These are phyloP conservation scores for Hydropotes inermis DNA, from an alignment of 2,113 vertebrate species.

Conservation along the genomic window DNA sequence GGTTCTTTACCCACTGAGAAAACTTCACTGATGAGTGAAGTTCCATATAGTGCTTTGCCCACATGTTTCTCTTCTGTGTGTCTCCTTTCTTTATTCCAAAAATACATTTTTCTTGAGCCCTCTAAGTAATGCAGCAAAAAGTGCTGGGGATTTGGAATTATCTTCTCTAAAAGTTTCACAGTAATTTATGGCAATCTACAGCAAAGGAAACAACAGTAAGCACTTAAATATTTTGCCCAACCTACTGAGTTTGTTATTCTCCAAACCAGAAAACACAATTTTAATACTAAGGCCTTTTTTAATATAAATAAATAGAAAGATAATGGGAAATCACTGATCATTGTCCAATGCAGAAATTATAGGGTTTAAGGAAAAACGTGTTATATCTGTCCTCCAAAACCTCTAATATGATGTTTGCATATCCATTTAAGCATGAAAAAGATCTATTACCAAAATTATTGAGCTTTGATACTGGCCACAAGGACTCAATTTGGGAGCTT, in stretches of 20 bases:
- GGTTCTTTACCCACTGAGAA: neutral
- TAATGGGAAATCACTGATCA: neutral
- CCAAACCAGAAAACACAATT: neutral
- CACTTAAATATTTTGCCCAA: slow-evolving; percentile 25
- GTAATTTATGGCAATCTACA: neutral
- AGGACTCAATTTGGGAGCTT: neutral
- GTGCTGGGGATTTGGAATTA: neutral
- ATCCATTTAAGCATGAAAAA: neutral
- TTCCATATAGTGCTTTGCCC: neutral
- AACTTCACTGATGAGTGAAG: neutral
- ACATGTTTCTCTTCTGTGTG: neutral
- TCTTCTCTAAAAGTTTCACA: neutral
- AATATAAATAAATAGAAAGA: slow-evolving; percentile 28
- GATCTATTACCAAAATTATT: slow-evolving; percentile 34
- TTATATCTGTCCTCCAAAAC: neutral
- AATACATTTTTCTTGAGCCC: neutral
- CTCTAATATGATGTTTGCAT: neutral
- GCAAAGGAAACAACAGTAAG: neutral
- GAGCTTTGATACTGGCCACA: neutral
- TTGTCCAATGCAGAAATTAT: slow-evolving; percentile 11
- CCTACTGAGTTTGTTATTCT: neutral
- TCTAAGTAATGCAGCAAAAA: neutral
- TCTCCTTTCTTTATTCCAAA: neutral
- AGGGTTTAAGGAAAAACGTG: neutral
- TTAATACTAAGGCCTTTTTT: neutral